Percentiles rank a stretch among this genome's conserved stretches.
Evolutionary conservation across 1,140 invertebrate species (phyloP).

Genomic region (Neodiprion pinetum): DNA sequence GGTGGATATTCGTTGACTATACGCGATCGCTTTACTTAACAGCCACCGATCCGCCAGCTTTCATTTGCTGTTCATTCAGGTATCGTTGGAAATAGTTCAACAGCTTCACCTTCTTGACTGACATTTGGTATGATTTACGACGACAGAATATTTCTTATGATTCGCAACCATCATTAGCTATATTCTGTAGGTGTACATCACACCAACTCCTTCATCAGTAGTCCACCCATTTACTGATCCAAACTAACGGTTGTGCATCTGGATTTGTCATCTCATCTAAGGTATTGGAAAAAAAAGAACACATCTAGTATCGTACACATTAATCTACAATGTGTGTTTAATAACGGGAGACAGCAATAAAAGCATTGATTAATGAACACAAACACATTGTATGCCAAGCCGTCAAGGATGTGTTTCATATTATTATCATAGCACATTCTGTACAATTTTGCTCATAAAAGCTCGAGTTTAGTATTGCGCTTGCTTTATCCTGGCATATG

Average conservation of each 20-base stretch:
- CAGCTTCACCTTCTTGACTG: slow-evolving; percentile 95
- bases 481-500: slow-evolving; percentile 90
- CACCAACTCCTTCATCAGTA: slow-evolving; percentile 95
- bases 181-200: slow-evolving; percentile 95
- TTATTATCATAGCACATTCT: slow-evolving; percentile 72
- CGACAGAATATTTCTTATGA: slow-evolving; percentile 67
- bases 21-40: slow-evolving; percentile 78
- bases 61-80: slow-evolving; percentile 97
- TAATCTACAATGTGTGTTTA: not conserved
- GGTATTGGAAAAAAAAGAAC: slow-evolving; percentile 15
- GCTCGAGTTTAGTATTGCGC: slow-evolving; percentile 90
- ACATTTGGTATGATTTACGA: slow-evolving; percentile 72
- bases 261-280: slow-evolving; percentile 93
- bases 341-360: no score
- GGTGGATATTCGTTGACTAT: no score
- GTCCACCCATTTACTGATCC: slow-evolving; percentile 98
- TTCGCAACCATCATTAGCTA: slow-evolving; percentile 88
- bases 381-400: slow-evolving; percentile 1
- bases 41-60: slow-evolving; percentile 84
- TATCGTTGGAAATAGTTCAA: slow-evolving; percentile 96
- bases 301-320: not conserved
- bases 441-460: slow-evolving; percentile 73
- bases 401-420: no score
- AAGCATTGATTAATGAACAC: not conserved
- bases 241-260: slow-evolving; percentile 89